Base-by-base conservation (phyloP, 2,888 invertebrate genomes). In the Drosophila demipolita region DNA sequence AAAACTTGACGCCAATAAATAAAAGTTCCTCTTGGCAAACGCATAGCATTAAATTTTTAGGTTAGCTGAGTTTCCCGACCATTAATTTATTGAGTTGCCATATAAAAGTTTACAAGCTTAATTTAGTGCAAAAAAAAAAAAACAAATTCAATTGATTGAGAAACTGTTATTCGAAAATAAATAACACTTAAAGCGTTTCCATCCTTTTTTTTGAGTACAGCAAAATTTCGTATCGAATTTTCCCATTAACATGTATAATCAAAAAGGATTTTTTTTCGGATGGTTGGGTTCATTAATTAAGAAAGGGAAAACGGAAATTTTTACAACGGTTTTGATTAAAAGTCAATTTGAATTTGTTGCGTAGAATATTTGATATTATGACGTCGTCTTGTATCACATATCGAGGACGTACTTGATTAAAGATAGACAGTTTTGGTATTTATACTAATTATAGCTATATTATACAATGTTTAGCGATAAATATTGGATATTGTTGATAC, bases 1-100 rank as follows among this genome's bases (percentile, higher is more conserved):
- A 65, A 78, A 84, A 74, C 65, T 85, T 75, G 75, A 74, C 58
- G 76, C 74, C 78, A 85, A 87, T 83, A 85, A 85, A 86, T 82
- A 86, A 86, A 83, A 88, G 75, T 83, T 87, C 29, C 23, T 42
- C 40, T 45, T 55, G 20, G 26, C 26, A 33, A 55, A 55, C 35
- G 12, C 4, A 15, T 35, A 7, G 50, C 20, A 12, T n/a, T 9
- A 3, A 29, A 32, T 53, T 42, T 20, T 36, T 42, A 57, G 66
- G 66, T 60, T 58, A 64, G 57, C 29, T 40, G 63, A 36, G 57
- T 42, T 57, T 60, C 5, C 48, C 36, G 48, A 49, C 17, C 42
- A 49, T 53, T 57, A 36, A 76, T 63, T 55, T 42, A 65, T 42
- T 48, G 40, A 45, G 6, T 23, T 29, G 29, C 12, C 33, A n/a